These are phyloP conservation scores for Dryoscopus gambensis DNA, from an alignment of 2,113 vertebrate genomes.

Conservation along the genomic window DNA sequence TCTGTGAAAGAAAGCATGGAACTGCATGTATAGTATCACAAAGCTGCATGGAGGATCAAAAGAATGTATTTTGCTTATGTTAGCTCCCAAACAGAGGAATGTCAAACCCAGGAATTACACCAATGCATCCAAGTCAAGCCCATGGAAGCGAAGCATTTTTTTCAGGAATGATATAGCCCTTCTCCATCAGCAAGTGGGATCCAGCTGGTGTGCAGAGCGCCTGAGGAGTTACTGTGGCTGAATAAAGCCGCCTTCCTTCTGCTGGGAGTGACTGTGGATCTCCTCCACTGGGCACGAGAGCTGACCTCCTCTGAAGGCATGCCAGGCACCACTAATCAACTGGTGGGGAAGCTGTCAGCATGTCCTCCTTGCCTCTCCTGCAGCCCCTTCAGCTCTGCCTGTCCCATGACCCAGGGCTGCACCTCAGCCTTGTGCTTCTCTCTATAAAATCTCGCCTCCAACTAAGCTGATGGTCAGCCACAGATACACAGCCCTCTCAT, in stretches of 20 bases:
- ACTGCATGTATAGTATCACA: background rate
- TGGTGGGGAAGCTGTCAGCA: background rate
- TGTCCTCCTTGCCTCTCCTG: background rate
- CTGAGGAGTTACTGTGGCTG: background rate
- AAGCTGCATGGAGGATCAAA: slow-evolving; percentile 31
- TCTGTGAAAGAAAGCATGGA: slow-evolving; percentile 46
- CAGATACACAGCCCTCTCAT: background rate
- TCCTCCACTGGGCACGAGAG: background rate
- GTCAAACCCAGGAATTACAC: slow-evolving; percentile 25
- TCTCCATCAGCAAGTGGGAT: background rate
- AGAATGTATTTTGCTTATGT: background rate
- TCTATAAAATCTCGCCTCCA: background rate
- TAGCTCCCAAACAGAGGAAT: slow-evolving; percentile 1
- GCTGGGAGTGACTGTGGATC: background rate
- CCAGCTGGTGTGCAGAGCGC: background rate
- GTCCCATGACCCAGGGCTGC: background rate
- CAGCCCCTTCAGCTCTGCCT: background rate
- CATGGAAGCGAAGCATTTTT: background rate
- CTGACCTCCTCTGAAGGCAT: background rate
- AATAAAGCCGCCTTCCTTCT: background rate
- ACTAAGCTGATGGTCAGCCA: background rate
- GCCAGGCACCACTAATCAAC: background rate
- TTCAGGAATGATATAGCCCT: background rate
- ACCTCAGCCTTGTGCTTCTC: background rate
- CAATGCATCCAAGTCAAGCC: slow-evolving; percentile 30